Base-by-base conservation (phyloP, 2,797 vertebrate species). In the Percopsis omiscomaycus region DNA sequence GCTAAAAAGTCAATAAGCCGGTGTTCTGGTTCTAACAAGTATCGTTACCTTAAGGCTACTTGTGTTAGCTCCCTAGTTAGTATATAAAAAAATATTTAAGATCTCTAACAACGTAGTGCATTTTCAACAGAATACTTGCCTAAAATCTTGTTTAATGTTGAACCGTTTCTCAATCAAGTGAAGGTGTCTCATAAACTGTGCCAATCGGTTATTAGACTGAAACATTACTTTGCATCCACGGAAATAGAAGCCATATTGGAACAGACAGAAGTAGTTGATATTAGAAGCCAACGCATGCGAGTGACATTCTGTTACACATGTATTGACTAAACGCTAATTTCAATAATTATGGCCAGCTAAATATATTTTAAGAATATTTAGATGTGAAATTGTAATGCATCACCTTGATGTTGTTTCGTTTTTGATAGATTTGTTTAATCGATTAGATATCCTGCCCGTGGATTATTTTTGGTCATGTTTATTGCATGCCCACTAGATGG, bases 241-340 rank as follows among this genome's bases (percentile, higher is more conserved):
- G 68, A 89, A 79, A 90, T 89, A 83, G 89, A 86, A 89, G 80
- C 76, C 91, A 92, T 92, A 66, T 89, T 91, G 49, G 37, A 74
- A 37, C 5, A 89, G 89, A 29, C 86, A 0, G 3, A 42, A 72
- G 3, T 3, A 90, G 65, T 77, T 60, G 63, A 88, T 2, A 55
- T 2, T 66, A 57, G 75, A 83, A 0, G 4, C 14, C 3, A 0
- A 15, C 2, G 1, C 15, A 12, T 6, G 14, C 15, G 3, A 16
- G 15, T 3, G 5, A n/a, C 15, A 37, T 32, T 55, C 14, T 37
- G 11, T 9, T 9, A 32, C 15, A 37, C 14, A 37, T 37, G 3
- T n/a, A n/a, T 32, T 9, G n/a, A 9, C 6, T 8, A 9, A n/a
- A 32, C 9, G 22, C 9, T 12, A 3, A 37, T 37, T 32, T 37